These are phyloP conservation scores for Acrocephalus scirpaceus DNA, from an alignment of 2,797 vertebrate species.

Conservation along the genomic window DNA sequence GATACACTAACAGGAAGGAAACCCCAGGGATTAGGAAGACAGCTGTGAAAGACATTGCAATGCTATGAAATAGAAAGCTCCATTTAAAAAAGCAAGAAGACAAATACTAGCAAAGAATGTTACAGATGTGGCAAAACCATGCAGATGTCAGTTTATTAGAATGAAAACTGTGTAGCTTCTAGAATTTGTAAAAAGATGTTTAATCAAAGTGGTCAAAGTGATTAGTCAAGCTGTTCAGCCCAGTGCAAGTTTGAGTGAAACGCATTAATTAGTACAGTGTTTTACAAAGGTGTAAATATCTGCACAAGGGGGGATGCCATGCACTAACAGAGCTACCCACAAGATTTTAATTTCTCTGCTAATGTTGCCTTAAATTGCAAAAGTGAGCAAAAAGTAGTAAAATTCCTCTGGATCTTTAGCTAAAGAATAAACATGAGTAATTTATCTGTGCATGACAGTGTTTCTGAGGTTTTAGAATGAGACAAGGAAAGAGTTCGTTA, in stretches of 20 bases:
- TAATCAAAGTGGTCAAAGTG: not conserved
- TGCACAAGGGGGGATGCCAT: not conserved
- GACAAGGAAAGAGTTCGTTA: not conserved
- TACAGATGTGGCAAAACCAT: not conserved
- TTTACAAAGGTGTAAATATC: not conserved
- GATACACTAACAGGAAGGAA: not conserved
- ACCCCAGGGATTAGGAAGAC: not conserved
- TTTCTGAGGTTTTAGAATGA: not conserved
- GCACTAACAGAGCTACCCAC: not conserved
- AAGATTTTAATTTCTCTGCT: not conserved
- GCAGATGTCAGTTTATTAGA: not conserved
- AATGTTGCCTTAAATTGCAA: not conserved
- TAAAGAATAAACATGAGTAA: not conserved
- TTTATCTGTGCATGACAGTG: not conserved
- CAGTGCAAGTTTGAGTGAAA: not conserved
- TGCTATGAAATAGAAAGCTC: not conserved
- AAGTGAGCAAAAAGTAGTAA: not conserved
- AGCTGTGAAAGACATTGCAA: not conserved
- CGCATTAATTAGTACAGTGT: not conserved
- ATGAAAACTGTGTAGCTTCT: not conserved
- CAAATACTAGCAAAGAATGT: not conserved
- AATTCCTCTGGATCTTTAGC: not conserved
- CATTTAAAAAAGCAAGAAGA: not conserved
- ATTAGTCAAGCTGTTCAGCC: not conserved
- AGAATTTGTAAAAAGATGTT: not conserved